phyloP scores from a whole-genome alignment of 35 echinoderm and acorn worm genomes.

The Amphiura filiformis region DNA sequence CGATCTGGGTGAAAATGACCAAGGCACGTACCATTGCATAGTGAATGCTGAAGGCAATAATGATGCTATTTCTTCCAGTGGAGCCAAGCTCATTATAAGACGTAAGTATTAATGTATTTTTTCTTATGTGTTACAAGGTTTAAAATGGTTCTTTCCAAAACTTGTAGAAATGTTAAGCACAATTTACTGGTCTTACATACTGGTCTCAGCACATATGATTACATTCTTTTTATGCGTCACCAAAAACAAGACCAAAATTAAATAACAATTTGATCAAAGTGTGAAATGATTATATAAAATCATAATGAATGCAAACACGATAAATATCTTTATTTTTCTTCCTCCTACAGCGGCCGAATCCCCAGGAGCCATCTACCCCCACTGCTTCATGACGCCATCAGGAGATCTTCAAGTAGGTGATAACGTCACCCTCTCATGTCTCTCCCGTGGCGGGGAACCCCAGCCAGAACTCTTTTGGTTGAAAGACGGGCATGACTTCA shows the following conservation, averaged over 20 bases:
- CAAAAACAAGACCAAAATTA: too few relatives aligned
- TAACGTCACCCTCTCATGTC: constrained; percentile 59
- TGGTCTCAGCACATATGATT: neutral
- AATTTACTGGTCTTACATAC: neutral
- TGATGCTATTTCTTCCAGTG: constrained; percentile 44
- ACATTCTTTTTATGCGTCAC: too few relatives aligned
- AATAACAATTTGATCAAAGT: neutral
- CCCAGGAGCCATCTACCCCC: constrained; percentile 46
- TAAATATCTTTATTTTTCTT: neutral
- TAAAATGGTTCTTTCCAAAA: neutral
- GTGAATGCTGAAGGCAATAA: constrained; percentile 33
- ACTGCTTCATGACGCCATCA: constrained; percentile 52
- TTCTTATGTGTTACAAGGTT: neutral
- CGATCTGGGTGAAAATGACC: constrained; percentile 36
- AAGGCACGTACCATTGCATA: constrained; percentile 58
- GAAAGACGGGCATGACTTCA: constrained; percentile 12
- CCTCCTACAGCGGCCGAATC: constrained; percentile 56
- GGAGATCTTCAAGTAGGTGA: constrained; percentile 55
- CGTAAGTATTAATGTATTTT: constrained; percentile 31
- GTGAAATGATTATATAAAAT: too few relatives aligned
- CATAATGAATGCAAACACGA: neutral
- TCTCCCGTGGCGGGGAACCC: constrained; percentile 75
- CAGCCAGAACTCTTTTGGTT: constrained; percentile 73
- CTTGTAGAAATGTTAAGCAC: neutral
- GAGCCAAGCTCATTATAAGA: constrained; percentile 54